These are phyloP conservation scores for Dorcus parallelipipedus DNA, from an alignment of 2,888 invertebrate genomes.

Conservation along the genomic window DNA sequence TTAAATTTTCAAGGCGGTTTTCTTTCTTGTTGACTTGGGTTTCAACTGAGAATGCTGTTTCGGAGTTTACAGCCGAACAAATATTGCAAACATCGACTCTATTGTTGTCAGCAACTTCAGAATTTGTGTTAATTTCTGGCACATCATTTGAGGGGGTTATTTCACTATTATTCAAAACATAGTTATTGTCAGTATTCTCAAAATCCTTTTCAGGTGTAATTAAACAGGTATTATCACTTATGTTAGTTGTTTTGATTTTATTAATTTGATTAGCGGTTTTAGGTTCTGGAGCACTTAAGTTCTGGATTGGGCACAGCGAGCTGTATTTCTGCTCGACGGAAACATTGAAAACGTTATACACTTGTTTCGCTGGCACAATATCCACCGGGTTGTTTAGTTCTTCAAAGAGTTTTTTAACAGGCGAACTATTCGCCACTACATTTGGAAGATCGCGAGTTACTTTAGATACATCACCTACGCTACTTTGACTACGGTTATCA, in stretches of 20 bases:
- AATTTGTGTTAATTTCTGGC: too few relatives aligned
- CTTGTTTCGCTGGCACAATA: slow-evolving; percentile 43
- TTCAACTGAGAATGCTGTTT: too few relatives aligned
- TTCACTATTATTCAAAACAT: too few relatives aligned
- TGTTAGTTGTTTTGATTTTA: neutral
- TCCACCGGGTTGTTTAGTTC: slow-evolving; percentile 42
- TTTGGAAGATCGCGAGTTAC: slow-evolving; percentile 5
- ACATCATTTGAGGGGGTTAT: too few relatives aligned
- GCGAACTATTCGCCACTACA: slow-evolving; percentile 19
- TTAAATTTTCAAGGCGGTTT: too few relatives aligned
- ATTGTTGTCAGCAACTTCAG: neutral
- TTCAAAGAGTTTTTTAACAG: slow-evolving; percentile 35
- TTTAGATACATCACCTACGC: slow-evolving; percentile 7
- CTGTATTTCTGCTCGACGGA: slow-evolving; percentile 39
- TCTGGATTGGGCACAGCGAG: neutral
- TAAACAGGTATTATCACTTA: slow-evolving; percentile 4
- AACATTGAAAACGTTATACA: slow-evolving; percentile 47
- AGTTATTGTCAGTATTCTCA: neutral
- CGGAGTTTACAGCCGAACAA: neutral
- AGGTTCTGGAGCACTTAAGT: neutral
- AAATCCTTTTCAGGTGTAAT: slow-evolving; percentile 6
- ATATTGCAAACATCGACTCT: neutral
- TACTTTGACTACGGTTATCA: slow-evolving; percentile 33
- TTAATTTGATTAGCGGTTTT: slow-evolving; percentile 3
- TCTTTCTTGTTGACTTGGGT: too few relatives aligned